Base-by-base conservation (phyloP, 2,888 invertebrate genomes). In the Drosophila monieri region DNA sequence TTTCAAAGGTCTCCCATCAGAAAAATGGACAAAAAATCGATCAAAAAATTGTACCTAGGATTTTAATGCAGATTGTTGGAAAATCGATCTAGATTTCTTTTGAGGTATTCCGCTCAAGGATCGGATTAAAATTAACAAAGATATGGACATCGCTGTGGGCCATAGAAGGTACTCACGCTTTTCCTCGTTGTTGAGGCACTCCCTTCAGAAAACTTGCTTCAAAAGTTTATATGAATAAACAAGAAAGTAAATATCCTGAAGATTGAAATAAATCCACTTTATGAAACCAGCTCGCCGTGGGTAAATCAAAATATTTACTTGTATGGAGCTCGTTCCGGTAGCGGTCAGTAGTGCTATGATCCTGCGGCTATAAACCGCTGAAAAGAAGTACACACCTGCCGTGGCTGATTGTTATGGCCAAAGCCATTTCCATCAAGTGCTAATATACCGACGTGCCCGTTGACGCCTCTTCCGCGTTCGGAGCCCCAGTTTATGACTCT, bases 381-480 rank as follows among this genome's bases (percentile, higher is more conserved):
- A 49, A 54, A 53, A 68, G 18, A 43, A 25, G n/a, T 57, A 30
- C 46, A 48, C 53, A 69, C 68, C 70, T 69, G 68, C 39, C 70
- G 54, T 46, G 14, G 60, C 70, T 69, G 69, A 67, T 64, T 70
- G 60, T 74, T 70, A 69, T 66, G 48, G 64, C 49, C 62, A 35
- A 9, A 51, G 51, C 52, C 52, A 58, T 44, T 56, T 59, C 49
- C 52, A 73, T 66, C 49, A 74, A 74, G 58, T 74, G 61, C 52
- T 66, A 70, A 65, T 73, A 70, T 73, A 74, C 61, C 64, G 86
- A 62, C 73, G 77, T 66, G 78, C 78, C 76, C 54, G 68, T 52
- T 35, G 58, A 86, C 83, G 80, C 83, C 83, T 88, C 76, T 83
- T 83, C 76, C 88, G 87, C 86, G 83, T 88, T 77, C 86, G 58